These are phyloP conservation scores for Heterohyrax brucei DNA, from an alignment of 2,797 vertebrate genomes.

Conservation along the genomic window DNA sequence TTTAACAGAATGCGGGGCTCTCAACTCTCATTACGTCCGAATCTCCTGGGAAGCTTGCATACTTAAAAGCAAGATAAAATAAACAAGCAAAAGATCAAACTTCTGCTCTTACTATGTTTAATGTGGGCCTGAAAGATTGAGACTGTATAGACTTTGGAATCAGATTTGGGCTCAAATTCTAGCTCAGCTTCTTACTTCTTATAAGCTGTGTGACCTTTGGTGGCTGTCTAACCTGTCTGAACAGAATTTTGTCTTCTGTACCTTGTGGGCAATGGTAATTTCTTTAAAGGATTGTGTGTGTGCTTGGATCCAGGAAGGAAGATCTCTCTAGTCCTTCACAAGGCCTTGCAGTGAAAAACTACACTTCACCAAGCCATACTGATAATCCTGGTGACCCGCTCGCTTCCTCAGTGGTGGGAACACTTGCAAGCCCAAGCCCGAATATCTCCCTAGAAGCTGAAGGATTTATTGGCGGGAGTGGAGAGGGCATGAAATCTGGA, in stretches of 20 bases:
- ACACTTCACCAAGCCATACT: not conserved
- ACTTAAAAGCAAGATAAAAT: conserved; percentile 41
- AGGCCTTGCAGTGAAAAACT: not conserved
- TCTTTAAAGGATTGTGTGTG: not conserved
- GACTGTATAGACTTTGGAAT: conserved; percentile 10
- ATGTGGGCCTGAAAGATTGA: not conserved
- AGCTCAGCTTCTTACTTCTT: conserved; percentile 22
- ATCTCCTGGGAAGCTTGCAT: not conserved
- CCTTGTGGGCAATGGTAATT: not conserved
- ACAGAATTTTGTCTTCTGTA: not conserved
- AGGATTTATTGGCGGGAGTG: not conserved
- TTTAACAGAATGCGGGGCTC: not conserved
- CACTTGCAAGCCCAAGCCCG: not conserved
- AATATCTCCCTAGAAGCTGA: not conserved
- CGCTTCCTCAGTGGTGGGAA: not conserved
- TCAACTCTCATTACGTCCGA: not conserved
- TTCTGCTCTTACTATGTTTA: not conserved
- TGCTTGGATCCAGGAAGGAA: not conserved
- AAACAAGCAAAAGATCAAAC: not conserved
- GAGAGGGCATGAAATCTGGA: not conserved
- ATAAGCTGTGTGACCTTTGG: not conserved
- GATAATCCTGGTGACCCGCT: not conserved
- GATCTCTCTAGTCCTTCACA: not conserved
- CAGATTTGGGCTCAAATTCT: not conserved
- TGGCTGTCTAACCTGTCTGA: not conserved